Base-by-base conservation (phyloP, 2,888 invertebrate genomes). In the Sipha maydis region DNA sequence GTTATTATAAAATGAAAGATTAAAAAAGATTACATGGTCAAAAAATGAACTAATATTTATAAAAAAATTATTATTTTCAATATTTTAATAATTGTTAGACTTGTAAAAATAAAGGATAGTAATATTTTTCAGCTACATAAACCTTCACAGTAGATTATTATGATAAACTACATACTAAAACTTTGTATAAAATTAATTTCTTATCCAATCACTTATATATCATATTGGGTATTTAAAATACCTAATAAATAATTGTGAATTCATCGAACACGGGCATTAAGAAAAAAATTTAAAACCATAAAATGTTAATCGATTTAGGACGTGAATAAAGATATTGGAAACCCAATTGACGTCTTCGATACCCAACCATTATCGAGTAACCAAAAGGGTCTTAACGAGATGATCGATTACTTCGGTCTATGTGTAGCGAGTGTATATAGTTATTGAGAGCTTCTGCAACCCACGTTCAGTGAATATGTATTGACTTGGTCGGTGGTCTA, bases 401-500 rank as follows among this genome's bases (percentile, higher is more conserved):
- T 88, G 88, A 88, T 88, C 88, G 88, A 88, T 88, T 88, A 88
- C 75, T 88, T 80, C 34, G 34, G 71, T 34, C 9, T 25, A 25
- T 28, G 41, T 86, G 77, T 71, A 69, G 69, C 78, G 69, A 69
- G 69, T 78, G 77, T 31, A 71, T 78, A 28, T 69, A 28, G 54
- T 80, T 73, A 82, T 78, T 28, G 21, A 54, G 75, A 88, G 88
- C 88, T 88, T 88, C 88, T 88, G 88, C 80, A 19, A 73, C 80
- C 88, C 80, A 88, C 80, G 73, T 88, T 34, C 69, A 78, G 11
- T 0, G 41, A 48, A 7, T 54, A 7, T 84, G 31, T 38, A 76
- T 85, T 67, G 25, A 41, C 88, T 80, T 82, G 67, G 88, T 88
- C 88, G 88, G 88, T 88, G 88, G 88, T 88, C 88, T 80, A 31